phyloP scores from a whole-genome alignment of 2,888 invertebrate species.

The Acleris literana region DNA sequence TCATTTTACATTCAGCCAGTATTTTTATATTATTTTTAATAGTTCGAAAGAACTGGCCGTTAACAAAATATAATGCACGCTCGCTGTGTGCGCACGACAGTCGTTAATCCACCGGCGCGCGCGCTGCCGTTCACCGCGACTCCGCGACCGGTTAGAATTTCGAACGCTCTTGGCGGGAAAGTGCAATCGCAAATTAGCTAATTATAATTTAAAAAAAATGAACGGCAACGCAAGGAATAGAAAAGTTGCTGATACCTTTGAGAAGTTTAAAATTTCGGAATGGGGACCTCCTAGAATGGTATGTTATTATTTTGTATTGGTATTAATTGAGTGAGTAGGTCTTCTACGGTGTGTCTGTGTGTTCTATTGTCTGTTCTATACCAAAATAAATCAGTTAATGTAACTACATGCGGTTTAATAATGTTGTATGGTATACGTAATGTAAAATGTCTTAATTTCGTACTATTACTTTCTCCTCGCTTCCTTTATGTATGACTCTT shows the following conservation, averaged over 20 bases:
- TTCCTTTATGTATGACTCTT: constrained; percentile 34
- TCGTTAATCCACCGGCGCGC: constrained; percentile 56
- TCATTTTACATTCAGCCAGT: too few species aligned
- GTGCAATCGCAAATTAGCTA: constrained; percentile 42
- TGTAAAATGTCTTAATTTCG: constrained; percentile 30
- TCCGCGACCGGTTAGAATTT: constrained; percentile 49
- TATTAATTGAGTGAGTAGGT: neutral
- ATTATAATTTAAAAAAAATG: constrained; percentile 55
- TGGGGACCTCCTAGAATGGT: constrained; percentile 69
- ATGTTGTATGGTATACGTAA: constrained; percentile 24
- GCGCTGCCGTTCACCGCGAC: constrained; percentile 60
- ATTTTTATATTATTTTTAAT: constrained; percentile 3
- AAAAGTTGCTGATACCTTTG: constrained; percentile 74
- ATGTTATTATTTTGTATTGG: constrained; percentile 42
- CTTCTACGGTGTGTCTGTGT: too few species aligned
- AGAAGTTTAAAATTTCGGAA: constrained; percentile 72
- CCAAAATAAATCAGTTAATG: too few species aligned
- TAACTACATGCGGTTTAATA: too few species aligned
- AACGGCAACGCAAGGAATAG: constrained; percentile 74
- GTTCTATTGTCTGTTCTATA: too few species aligned
- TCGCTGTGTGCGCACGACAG: constrained; percentile 50
- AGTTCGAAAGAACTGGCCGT: constrained; percentile 9
- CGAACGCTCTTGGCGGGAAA: constrained; percentile 68
- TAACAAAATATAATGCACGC: constrained; percentile 27
- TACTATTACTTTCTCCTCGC: constrained; percentile 38